Base-by-base conservation (phyloP, 2,797 vertebrate species). In the Tadarida brasiliensis region DNA sequence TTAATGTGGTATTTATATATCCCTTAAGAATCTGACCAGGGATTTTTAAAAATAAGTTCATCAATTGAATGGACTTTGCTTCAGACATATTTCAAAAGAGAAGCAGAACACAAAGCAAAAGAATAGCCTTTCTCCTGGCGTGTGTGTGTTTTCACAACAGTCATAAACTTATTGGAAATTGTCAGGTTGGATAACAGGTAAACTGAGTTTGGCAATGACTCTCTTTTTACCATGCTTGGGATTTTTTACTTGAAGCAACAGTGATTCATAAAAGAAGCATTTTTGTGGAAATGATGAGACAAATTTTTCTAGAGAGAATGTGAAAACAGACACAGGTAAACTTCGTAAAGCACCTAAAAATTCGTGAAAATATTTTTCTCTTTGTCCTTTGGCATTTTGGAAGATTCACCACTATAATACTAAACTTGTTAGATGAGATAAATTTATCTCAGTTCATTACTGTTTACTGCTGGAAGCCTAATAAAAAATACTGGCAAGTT, bases 381-480 rank as follows among this genome's bases (percentile, higher is more conserved):
- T 91, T 94, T 83, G 57, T 57, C 63, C 22, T 54, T 56, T 47
- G 76, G 91, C 12, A 91, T 89, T 96, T 82, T 85, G 59, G 47
- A 92, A 97, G 54, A 63, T 87, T 80, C 51, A 67, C 44, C 30
- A 78, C 57, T 94, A 11, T 87, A 87, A 77, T 39, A 68, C 17
- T 95, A 89, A 94, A 81, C 77, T 91, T 87, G n/a, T 94, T 96
- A 85, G 91, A 74, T 83, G 39, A 94, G 63, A 87, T 94, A 93
- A 82, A 96, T 89, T 94, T 93, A 91, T 80, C 24, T 97, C 83
- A 92, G 61, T 80, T 94, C 68, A 93, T 91, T 96, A 93, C 28
- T 94, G 28, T 92, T 96, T 96, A 70, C 90, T 84, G 39, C 61
- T 94, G 24, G 63, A 95, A 94, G n/a, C 74, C 56, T 95, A 82